Conservation (phyloP, 2,113 vertebrate genomes). For the Chitala chitala region DNA sequence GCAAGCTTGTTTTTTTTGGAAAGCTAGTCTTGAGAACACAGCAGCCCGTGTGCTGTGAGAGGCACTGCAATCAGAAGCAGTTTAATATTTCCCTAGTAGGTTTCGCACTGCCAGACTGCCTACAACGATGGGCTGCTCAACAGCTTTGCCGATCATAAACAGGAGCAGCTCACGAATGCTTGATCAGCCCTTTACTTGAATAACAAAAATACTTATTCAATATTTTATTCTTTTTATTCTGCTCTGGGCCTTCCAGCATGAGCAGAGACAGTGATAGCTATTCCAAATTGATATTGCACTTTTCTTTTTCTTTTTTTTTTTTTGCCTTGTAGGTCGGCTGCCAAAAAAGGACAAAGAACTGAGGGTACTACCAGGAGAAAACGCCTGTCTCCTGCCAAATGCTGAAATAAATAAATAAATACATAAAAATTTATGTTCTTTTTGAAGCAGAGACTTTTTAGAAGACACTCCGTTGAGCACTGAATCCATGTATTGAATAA, state of each 20-base stretch:
- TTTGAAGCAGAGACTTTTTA: not conserved
- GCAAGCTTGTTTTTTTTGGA: too few relatives aligned
- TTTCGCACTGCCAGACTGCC: not conserved
- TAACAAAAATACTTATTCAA: not conserved
- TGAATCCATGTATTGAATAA: not conserved
- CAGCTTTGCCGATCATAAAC: constrained; percentile 16
- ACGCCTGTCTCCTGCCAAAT: too few relatives aligned
- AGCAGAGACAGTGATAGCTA: too few relatives aligned
- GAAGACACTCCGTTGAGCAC: too few relatives aligned
- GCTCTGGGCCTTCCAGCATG: not conserved
- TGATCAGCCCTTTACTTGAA: not conserved
- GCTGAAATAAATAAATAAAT: too few relatives aligned
- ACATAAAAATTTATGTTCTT: too few relatives aligned
- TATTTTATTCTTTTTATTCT: not conserved
- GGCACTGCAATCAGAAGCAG: not conserved
- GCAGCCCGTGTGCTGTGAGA: not conserved
- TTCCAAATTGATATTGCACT: too few relatives aligned
- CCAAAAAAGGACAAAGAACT: not conserved
- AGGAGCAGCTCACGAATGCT: constrained; percentile 1
- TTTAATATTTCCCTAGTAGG: constrained; percentile 11
- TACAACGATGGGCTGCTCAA: not conserved
- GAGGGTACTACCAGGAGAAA: not conserved
- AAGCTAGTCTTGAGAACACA: not conserved
- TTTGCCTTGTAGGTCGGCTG: not conserved
- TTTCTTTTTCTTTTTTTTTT: not conserved